phyloP scores from a whole-genome alignment of 2,888 invertebrate genomes.

The Cybosia mesomella region DNA sequence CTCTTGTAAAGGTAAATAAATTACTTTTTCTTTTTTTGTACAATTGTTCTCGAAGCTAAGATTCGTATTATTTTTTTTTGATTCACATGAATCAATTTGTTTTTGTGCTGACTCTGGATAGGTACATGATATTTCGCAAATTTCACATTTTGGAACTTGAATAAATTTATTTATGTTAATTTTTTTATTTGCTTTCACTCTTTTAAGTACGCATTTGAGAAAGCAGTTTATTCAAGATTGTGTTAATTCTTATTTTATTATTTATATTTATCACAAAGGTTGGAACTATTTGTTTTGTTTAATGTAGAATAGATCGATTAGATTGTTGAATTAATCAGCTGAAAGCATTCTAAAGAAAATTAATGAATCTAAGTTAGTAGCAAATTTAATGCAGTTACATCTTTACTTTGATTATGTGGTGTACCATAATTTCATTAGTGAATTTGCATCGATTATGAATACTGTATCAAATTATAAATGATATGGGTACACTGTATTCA shows the following conservation, averaged over 20 bases:
- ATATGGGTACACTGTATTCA: neutral
- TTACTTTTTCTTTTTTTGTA: constrained; percentile 8
- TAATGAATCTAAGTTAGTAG: neutral
- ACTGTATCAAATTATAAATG: neutral
- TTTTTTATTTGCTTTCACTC: neutral
- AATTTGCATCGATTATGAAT: neutral
- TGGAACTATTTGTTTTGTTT: too few species aligned
- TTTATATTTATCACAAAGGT: neutral
- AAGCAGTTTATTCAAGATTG: neutral
- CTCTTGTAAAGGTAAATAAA: constrained; percentile 76
- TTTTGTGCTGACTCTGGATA: constrained; percentile 29
- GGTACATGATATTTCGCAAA: neutral
- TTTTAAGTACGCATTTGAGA: neutral
- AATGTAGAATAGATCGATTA: neutral
- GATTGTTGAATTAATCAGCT: neutral
- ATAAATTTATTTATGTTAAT: neutral
- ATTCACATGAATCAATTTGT: constrained; percentile 36
- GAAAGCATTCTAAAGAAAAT: neutral
- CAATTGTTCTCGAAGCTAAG: neutral
- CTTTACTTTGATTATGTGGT: neutral
- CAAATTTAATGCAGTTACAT: neutral
- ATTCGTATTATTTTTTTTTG: neutral
- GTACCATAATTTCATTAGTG: neutral
- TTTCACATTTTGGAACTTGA: constrained; percentile 32
- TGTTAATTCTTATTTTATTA: neutral